Conservation (phyloP, 2,113 vertebrate species). For the Apus apus region DNA sequence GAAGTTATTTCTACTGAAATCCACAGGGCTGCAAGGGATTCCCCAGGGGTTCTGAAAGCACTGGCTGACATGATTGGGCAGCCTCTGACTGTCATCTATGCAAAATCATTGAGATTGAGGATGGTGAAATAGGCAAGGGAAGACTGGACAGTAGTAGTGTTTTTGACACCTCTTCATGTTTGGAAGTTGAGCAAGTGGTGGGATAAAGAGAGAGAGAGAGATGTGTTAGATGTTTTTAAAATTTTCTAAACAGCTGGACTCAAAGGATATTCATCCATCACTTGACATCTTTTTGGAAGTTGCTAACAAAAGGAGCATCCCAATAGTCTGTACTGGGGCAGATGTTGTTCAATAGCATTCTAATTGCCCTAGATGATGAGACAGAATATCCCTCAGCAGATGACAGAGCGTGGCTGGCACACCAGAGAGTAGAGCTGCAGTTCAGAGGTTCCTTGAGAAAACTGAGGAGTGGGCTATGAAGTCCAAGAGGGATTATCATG, state of each 20-base stretch:
- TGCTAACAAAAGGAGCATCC: neutral
- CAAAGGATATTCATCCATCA: neutral
- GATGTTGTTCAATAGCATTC: neutral
- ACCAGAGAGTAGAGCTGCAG: neutral
- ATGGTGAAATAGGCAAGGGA: accelerated
- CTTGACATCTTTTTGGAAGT: neutral
- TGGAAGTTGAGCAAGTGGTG: neutral
- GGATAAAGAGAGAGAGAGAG: neutral
- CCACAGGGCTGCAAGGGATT: neutral
- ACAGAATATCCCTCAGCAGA: neutral
- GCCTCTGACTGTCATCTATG: neutral
- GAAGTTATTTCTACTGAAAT: neutral
- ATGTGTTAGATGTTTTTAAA: neutral
- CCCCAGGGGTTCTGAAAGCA: neutral
- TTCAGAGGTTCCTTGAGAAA: neutral
- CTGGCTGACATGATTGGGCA: neutral
- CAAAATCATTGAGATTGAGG: neutral
- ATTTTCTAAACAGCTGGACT: neutral
- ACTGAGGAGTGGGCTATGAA: neutral
- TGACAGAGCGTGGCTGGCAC: neutral
- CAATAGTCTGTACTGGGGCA: neutral
- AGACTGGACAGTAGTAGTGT: neutral
- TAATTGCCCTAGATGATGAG: neutral
- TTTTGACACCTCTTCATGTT: neutral
- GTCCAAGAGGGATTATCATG: neutral